Conservation (phyloP, 2,113 vertebrate genomes). For the Etheostoma spectabile region DNA sequence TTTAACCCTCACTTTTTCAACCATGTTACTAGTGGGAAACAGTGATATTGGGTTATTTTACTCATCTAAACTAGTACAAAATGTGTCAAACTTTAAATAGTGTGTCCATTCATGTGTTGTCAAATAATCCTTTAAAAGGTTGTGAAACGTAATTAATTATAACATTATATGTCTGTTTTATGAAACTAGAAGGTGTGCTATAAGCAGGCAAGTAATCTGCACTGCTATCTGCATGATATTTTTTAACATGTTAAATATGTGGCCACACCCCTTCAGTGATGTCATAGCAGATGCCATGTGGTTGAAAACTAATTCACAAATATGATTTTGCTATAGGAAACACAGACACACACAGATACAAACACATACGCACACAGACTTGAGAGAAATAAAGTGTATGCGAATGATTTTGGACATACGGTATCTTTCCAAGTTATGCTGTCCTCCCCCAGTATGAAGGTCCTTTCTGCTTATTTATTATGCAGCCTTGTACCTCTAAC, state of each 20-base stretch:
- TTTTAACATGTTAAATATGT: background rate
- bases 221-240: background rate
- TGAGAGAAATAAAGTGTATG: background rate
- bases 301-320: background rate
- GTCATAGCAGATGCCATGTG: background rate
- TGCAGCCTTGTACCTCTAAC: conserved; percentile 24
- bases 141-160: background rate
- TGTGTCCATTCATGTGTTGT: background rate
- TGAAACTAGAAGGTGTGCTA: background rate
- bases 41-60: background rate
- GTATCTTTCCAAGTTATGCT: background rate
- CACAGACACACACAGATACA: background rate
- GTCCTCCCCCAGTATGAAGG: conserved; percentile 15
- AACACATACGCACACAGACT: background rate
- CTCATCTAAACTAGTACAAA: background rate
- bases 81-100: background rate
- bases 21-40: no score
- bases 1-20: no score
- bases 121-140: background rate
- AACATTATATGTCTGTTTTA: background rate
- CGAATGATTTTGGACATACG: background rate
- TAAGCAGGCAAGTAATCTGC: background rate
- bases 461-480: conserved; percentile 26
- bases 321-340: background rate
- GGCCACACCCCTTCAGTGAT: background rate